Evolutionary conservation across 2,888 invertebrate genomes (phyloP).

Genomic region (Ormyrus thymus): DNA sequence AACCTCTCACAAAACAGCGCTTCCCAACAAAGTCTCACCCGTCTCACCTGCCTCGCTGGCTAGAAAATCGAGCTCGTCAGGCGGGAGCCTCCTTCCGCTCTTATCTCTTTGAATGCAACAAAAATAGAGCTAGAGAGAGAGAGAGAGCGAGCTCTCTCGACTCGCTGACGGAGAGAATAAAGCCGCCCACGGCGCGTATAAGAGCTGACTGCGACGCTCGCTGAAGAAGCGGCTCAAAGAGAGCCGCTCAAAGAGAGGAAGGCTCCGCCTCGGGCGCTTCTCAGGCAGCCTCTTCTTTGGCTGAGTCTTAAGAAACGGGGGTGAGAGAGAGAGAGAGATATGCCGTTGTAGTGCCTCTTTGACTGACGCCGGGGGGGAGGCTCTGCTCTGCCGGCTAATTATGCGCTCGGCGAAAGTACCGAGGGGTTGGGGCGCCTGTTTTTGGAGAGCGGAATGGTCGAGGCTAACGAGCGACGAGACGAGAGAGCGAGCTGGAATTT

Average conservation of each 20-base stretch:
- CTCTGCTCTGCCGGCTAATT: conserved; percentile 40
- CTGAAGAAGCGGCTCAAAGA: conserved; percentile 39
- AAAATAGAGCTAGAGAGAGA: conserved; percentile 27
- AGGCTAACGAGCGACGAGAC: not conserved
- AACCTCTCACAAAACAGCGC: no score
- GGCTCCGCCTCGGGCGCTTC: conserved; percentile 25
- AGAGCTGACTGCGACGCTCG: conserved; percentile 7
- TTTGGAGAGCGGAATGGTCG: not conserved
- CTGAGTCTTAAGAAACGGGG: conserved; percentile 50
- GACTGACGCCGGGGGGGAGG: conserved; percentile 14
- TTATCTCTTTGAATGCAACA: conserved; percentile 10
- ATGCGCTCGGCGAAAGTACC: conserved; percentile 21
- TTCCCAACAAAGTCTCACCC: not conserved
- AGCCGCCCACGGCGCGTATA: conserved; percentile 37
- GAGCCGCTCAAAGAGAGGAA: conserved; percentile 40
- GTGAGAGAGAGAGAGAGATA: not conserved
- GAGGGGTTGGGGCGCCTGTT: not conserved
- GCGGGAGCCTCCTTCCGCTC: not conserved
- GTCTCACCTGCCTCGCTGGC: conserved; percentile 52
- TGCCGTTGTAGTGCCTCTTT: conserved; percentile 11
- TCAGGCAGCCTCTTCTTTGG: conserved; percentile 38
- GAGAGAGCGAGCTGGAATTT: not conserved
- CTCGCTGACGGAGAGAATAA: conserved; percentile 21
- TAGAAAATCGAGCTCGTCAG: not conserved
- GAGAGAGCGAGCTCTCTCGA: not conserved